Conservation (phyloP, 2,797 vertebrate species). For the Acanthurus leucopareius region DNA sequence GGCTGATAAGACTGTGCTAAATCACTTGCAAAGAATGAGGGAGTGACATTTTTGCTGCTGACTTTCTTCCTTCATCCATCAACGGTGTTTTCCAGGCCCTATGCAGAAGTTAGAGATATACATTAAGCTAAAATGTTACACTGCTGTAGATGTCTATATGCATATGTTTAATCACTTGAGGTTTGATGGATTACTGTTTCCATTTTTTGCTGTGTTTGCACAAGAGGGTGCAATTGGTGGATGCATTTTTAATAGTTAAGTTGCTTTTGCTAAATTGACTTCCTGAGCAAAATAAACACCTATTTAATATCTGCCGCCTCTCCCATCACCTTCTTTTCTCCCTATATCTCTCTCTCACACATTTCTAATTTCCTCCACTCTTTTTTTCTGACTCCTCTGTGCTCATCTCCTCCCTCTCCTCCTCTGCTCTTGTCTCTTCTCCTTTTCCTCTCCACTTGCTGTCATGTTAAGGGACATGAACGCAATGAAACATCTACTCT, state of each 20-base stretch:
- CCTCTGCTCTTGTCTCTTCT: not conserved
- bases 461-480: conserved; percentile 47
- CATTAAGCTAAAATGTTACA: not conserved
- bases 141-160: not conserved
- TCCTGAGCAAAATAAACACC: conserved; percentile 40
- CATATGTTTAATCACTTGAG: not conserved
- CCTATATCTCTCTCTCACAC: conserved; percentile 2
- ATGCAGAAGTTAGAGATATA: not conserved
- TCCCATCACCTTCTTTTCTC: not conserved
- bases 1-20: not conserved
- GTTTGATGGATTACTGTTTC: conserved; percentile 34
- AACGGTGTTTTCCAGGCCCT: not conserved
- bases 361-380: conserved; percentile 35
- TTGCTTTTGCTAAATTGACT: conserved; percentile 52
- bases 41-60: not conserved
- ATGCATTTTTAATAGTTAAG: conserved; percentile 38
- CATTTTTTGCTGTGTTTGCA: conserved; percentile 13
- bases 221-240: conserved; percentile 16
- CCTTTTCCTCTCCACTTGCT: not conserved
- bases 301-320: conserved; percentile 44
- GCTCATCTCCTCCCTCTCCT: not conserved
- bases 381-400: not conserved
- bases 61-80: conserved; percentile 6
- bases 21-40: not conserved
- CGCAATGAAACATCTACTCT: conserved; percentile 45